Evolutionary conservation across 2,797 vertebrate genomes (phyloP).

Genomic region (Uromys caudimaculatus): DNA sequence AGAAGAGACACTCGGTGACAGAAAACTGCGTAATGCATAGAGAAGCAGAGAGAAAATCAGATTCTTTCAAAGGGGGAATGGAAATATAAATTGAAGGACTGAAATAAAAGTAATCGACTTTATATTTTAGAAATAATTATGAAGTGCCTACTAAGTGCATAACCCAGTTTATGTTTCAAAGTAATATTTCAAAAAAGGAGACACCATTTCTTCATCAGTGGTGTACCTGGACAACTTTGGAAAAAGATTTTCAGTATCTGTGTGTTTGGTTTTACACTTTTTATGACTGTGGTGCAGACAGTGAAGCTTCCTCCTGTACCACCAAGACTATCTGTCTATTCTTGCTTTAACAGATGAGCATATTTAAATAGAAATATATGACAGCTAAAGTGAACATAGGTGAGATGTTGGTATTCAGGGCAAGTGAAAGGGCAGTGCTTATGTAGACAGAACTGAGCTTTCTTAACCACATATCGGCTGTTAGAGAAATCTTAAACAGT

Average conservation of each 20-base stretch:
- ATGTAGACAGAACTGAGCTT: neutral
- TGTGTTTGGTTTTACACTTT: neutral
- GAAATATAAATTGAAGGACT: slow-evolving; percentile 44
- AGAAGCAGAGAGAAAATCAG: slow-evolving; percentile 23
- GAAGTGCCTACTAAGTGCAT: neutral
- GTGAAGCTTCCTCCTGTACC: neutral
- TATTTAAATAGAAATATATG: neutral
- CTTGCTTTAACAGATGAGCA: neutral
- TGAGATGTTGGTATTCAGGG: neutral
- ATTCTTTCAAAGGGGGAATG: slow-evolving; percentile 9
- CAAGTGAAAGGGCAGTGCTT: neutral
- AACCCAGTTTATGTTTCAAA: neutral
- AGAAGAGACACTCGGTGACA: slow-evolving; percentile 26
- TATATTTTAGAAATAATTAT: slow-evolving; percentile 34
- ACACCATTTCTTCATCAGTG: neutral
- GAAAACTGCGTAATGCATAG: slow-evolving; percentile 35
- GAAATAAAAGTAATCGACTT: slow-evolving; percentile 8
- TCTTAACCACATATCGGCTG: neutral
- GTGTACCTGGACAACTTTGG: neutral
- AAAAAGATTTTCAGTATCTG: neutral
- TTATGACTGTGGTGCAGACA: neutral
- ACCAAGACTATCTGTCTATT: neutral
- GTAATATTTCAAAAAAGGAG: neutral
- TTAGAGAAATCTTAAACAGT: slow-evolving; percentile 27
- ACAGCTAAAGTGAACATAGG: slow-evolving; percentile 43